These are phyloP conservation scores for Ramphastos sulfuratus DNA, from an alignment of 2,113 vertebrate species.

Conservation along the genomic window DNA sequence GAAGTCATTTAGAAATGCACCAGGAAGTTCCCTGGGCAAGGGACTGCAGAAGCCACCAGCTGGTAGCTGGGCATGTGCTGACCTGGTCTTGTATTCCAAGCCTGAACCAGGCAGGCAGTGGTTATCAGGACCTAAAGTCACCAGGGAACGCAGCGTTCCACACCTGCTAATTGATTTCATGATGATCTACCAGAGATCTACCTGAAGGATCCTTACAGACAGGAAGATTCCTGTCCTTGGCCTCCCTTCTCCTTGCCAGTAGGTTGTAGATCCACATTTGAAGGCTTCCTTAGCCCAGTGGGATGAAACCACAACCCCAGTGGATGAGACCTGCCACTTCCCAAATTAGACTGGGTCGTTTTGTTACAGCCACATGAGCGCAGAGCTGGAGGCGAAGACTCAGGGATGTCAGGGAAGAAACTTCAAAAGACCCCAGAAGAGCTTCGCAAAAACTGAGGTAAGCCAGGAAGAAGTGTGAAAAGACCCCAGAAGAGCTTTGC, in stretches of 20 bases:
- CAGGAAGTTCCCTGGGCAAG: background rate
- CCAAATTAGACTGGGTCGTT: background rate
- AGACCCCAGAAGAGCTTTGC: too few relatives aligned
- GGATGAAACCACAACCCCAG: background rate
- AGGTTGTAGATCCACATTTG: background rate
- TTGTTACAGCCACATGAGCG: background rate
- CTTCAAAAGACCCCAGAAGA: too few relatives aligned
- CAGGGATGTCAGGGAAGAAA: background rate
- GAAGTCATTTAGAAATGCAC: background rate
- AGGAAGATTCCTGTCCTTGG: background rate
- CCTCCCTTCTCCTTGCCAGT: background rate
- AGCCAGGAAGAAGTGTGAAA: too few relatives aligned
- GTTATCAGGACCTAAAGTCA: background rate
- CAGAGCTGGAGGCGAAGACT: background rate
- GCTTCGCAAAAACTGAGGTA: too few relatives aligned
- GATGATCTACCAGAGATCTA: background rate
- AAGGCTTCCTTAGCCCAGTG: background rate
- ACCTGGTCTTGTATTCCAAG: fast-evolving
- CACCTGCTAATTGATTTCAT: background rate
- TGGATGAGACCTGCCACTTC: background rate
- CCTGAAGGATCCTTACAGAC: background rate
- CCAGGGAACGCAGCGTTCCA: background rate
- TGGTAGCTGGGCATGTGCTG: background rate
- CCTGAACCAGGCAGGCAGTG: background rate
- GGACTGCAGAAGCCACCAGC: background rate